Conservation (phyloP, 2,797 vertebrate genomes). For the Xyrichtys novacula region DNA sequence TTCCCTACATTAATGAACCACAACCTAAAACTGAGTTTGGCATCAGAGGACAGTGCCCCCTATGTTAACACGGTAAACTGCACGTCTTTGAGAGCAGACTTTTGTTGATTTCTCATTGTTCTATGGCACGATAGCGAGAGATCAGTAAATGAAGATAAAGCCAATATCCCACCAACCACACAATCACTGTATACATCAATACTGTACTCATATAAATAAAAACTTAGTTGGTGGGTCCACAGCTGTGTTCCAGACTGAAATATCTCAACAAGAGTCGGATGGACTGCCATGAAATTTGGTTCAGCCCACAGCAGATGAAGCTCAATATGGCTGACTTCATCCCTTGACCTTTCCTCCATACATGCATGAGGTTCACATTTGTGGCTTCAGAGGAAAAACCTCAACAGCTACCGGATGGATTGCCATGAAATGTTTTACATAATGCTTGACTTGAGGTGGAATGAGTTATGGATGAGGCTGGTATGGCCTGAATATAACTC, state of each 20-base stretch:
- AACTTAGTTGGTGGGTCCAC: not conserved
- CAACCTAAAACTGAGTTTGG: too few species aligned
- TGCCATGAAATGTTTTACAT: not conserved
- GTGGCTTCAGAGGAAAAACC: not conserved
- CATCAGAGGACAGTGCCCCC: too few species aligned
- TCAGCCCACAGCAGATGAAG: not conserved
- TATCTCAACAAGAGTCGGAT: not conserved
- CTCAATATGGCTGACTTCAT: not conserved
- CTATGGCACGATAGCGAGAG: too few species aligned
- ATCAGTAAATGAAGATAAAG: not conserved
- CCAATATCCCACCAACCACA: not conserved
- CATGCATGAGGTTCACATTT: not conserved
- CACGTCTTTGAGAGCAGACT: too few species aligned
- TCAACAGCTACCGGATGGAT: not conserved
- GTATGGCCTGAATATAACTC: not conserved
- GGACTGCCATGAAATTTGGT: constrained; percentile 4
- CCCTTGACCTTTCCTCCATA: not conserved
- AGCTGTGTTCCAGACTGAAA: not conserved
- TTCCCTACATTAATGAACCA: too few species aligned
- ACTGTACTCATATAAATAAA: not conserved
- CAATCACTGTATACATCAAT: not conserved
- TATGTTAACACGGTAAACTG: too few species aligned
- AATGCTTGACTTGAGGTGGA: not conserved
- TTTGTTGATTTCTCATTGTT: too few species aligned
- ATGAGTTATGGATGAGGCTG: not conserved